phyloP scores from a whole-genome alignment of 2,888 invertebrate species.

The Himalopsyche kuldschensis region DNA sequence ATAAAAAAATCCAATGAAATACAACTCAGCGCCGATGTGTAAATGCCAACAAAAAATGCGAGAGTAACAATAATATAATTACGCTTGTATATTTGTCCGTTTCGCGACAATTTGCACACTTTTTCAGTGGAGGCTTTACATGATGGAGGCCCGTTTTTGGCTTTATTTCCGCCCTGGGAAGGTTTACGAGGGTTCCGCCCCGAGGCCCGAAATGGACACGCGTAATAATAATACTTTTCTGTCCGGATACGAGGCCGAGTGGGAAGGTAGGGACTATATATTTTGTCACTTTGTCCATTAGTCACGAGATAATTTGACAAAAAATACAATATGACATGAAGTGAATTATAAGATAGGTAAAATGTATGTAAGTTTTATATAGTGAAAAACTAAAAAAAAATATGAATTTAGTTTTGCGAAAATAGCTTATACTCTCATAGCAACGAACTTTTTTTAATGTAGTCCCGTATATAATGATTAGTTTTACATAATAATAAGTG shows the following conservation, averaged over 20 bases:
- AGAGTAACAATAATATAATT: neutral
- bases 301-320: neutral
- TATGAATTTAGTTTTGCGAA: no score
- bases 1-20: neutral
- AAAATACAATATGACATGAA: neutral
- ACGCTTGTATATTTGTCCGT: neutral
- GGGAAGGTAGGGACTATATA: neutral
- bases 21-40: neutral
- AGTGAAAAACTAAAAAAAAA: no score
- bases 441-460: no score
- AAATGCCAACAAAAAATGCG: neutral
- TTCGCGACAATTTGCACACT: neutral
- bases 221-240: neutral
- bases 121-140: neutral
- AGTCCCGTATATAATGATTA: no score
- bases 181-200: constrained; percentile 1
- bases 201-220: neutral
- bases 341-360: neutral
- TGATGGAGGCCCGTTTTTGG: neutral
- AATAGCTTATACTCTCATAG: no score
- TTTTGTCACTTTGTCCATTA: neutral
- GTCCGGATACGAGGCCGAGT: neutral
- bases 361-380: neutral
- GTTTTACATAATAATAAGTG: no score
- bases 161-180: neutral